Conservation (phyloP, 2,888 invertebrate species). For the Agonopterix arenella region DNA sequence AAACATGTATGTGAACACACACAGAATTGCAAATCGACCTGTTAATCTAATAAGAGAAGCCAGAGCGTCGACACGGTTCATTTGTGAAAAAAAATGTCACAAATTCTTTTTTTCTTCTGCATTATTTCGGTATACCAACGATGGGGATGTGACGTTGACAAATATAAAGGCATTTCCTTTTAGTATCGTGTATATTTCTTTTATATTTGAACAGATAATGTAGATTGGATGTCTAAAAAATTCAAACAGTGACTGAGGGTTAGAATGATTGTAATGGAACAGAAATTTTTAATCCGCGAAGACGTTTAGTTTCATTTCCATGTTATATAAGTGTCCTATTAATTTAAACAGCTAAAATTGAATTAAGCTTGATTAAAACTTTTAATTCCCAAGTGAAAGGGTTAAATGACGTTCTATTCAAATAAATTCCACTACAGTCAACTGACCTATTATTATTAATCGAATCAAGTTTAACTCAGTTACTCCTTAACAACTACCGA, state of each 20-base stretch:
- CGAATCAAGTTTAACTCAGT: constrained; percentile 56
- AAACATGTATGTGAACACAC: constrained; percentile 67
- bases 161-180: constrained; percentile 70
- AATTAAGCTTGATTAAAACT: no score
- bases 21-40: constrained; percentile 75
- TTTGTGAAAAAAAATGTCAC: constrained; percentile 68
- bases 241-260: constrained; percentile 15
- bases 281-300: background rate
- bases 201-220: constrained; percentile 65
- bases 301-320: no score
- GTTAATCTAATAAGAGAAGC: constrained; percentile 73
- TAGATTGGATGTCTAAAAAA: constrained; percentile 47
- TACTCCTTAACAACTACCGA: constrained; percentile 37
- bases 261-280: background rate
- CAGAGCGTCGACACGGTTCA: constrained; percentile 61
- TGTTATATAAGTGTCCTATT: no score
- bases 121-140: constrained; percentile 26
- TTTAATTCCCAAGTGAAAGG: background rate
- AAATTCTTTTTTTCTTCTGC: constrained; percentile 45
- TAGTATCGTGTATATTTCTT: constrained; percentile 48
- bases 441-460: constrained; percentile 42
- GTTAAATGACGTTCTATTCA: constrained; percentile 40
- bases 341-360: no score
- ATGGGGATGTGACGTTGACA: constrained; percentile 69
- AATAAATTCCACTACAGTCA: constrained; percentile 55